phyloP scores from a whole-genome alignment of 2,113 vertebrate species.

The Acinonyx jubatus region DNA sequence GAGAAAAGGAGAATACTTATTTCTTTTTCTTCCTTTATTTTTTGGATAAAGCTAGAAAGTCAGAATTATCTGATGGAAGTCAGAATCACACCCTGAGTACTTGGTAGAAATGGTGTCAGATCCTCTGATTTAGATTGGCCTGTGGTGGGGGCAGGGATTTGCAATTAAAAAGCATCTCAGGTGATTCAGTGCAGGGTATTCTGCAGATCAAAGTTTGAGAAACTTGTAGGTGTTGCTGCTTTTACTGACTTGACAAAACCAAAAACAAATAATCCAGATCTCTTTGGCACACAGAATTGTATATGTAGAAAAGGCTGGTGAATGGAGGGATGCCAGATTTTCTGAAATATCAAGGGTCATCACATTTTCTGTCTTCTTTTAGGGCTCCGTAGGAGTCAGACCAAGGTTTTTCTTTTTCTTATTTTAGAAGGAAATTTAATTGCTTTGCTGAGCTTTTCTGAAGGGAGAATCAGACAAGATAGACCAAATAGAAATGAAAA shows the following conservation, averaged over 20 bases:
- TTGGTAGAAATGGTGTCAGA: not conserved
- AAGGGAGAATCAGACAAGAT: not conserved
- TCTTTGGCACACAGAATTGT: not conserved
- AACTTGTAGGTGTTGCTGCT: not conserved
- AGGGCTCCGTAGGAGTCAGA: slow-evolving; percentile 21
- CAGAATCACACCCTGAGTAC: not conserved
- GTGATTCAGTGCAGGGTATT: not conserved
- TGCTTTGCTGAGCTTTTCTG: not conserved
- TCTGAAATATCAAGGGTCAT: not conserved
- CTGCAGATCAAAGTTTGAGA: not conserved
- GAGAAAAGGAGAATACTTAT: not conserved
- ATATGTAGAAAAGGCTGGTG: not conserved
- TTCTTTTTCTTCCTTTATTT: not conserved
- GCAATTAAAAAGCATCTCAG: not conserved
- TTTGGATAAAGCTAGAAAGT: not conserved
- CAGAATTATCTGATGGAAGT: not conserved
- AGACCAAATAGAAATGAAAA: slow-evolving; percentile 1
- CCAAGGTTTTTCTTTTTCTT: slow-evolving; percentile 12
- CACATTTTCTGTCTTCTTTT: not conserved
- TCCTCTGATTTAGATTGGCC: not conserved
- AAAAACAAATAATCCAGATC: not conserved
- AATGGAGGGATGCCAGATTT: not conserved
- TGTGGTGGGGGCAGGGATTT: not conserved
- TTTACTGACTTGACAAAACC: not conserved
- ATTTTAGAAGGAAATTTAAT: slow-evolving; percentile 30